Evolutionary conservation across 2,888 invertebrate species (phyloP).

Genomic region (Lumbricus terrestris): DNA sequence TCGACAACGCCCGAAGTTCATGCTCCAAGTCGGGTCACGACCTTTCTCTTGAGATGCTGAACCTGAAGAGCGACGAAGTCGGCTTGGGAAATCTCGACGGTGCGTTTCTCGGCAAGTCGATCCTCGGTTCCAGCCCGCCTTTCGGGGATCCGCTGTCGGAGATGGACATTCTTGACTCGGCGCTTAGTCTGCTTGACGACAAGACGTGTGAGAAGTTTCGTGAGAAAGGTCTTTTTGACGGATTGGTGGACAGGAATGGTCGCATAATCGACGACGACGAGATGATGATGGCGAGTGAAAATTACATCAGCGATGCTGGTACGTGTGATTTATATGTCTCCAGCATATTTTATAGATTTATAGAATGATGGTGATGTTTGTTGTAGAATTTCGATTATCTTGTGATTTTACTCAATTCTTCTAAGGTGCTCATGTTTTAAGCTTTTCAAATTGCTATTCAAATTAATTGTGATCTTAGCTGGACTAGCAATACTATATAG

Average conservation of each 20-base stretch:
- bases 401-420: neutral
- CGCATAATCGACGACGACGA: neutral
- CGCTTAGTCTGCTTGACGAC: neutral
- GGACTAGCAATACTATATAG: no score
- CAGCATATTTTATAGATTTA: no score
- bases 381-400: neutral
- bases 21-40: neutral
- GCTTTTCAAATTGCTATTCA: neutral
- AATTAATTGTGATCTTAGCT: neutral
- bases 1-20: neutral
- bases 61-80: neutral
- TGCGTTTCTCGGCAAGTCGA: neutral
- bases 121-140: neutral
- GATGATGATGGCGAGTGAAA: neutral
- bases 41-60: neutral
- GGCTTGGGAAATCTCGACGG: neutral
- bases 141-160: slow-evolving; percentile 14
- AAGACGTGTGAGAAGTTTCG: neutral
- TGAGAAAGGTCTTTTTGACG: neutral
- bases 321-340: neutral
- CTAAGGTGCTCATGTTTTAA: neutral
- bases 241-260: neutral
- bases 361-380: no score
- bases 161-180: neutral
- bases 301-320: neutral